These are phyloP conservation scores for Pteromalus puparum DNA, from an alignment of 1,140 invertebrate genomes.

Conservation along the genomic window DNA sequence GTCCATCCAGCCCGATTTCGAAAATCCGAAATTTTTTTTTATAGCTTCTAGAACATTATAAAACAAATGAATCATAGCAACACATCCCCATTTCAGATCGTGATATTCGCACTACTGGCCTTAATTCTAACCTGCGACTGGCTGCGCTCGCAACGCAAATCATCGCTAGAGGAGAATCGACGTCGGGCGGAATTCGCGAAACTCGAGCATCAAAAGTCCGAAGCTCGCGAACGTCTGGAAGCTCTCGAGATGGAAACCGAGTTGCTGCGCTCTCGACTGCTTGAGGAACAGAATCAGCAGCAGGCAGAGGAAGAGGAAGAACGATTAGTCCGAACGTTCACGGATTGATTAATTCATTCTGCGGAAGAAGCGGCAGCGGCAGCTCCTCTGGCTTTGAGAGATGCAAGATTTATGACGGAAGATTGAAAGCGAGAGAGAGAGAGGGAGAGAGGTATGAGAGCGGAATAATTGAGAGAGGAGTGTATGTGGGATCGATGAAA, in stretches of 20 bases:
- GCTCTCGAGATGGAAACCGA: conserved; percentile 12
- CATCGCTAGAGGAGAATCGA: not conserved
- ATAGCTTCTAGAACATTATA: too few relatives aligned
- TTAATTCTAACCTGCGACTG: not conserved
- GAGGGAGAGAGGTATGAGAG: not conserved
- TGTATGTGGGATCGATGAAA: too few relatives aligned
- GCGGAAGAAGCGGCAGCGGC: not conserved
- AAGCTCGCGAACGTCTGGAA: conserved; percentile 23
- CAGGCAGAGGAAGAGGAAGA: not conserved
- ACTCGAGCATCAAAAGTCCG: not conserved
- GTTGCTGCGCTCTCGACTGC: conserved; percentile 9
- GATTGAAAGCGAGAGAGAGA: not conserved
- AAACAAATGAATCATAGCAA: too few relatives aligned
- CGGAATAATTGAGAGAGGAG: too few relatives aligned
- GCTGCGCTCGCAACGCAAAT: conserved; percentile 22
- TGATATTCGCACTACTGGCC: conserved; percentile 21
- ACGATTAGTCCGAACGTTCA: too few relatives aligned
- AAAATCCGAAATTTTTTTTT: too few relatives aligned
- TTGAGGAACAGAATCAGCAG: not conserved
- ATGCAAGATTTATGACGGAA: conserved; percentile 1
- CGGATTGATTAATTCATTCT: not conserved
- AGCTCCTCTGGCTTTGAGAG: not conserved
- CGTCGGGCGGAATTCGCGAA: conserved; percentile 3
- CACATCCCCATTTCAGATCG: not conserved
- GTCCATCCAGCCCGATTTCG: too few relatives aligned